phyloP scores from a whole-genome alignment of 2,888 invertebrate species.

The Mylabris sibirica region DNA sequence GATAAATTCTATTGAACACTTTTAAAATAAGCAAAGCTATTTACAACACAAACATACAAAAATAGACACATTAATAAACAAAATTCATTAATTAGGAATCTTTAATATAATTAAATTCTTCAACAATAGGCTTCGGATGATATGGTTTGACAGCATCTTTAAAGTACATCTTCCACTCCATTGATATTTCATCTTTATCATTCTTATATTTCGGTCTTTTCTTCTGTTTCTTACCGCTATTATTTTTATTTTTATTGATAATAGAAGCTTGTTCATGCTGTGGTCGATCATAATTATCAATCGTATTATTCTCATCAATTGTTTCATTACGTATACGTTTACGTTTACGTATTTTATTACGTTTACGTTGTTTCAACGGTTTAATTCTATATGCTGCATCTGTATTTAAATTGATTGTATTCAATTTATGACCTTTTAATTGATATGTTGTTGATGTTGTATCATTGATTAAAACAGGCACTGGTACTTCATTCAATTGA shows the following conservation, averaged over 20 bases:
- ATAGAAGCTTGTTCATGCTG: conserved; percentile 17
- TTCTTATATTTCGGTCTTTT: conserved; percentile 21
- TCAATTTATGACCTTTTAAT: conserved; percentile 33
- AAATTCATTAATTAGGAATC: conserved; percentile 29
- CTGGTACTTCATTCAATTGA: conserved; percentile 66
- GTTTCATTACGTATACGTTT: conserved; percentile 58
- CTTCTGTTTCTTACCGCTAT: conserved; percentile 19
- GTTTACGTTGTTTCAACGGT: conserved; percentile 36
- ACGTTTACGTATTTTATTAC: conserved; percentile 44
- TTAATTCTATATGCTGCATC: conserved; percentile 39
- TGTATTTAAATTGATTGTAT: conserved; percentile 36
- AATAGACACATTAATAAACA: background rate
- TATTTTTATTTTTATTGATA: background rate
- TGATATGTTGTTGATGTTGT: conserved; percentile 47
- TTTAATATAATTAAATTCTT: conserved; percentile 56
- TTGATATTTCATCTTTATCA: conserved; percentile 44
- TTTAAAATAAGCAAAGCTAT: background rate
- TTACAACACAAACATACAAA: conserved; percentile 4
- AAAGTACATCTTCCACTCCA: conserved; percentile 66
- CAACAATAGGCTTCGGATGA: conserved; percentile 68
- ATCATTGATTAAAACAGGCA: conserved; percentile 51
- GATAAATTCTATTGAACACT: background rate
- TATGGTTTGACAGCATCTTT: conserved; percentile 65
- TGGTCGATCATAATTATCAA: conserved; percentile 54
- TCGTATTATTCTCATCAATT: conserved; percentile 53